Percentiles rank a stretch among this genome's conserved stretches.
Conservation (phyloP, 1,140 invertebrate species). For the Bombus haemorrhoidalis region DNA sequence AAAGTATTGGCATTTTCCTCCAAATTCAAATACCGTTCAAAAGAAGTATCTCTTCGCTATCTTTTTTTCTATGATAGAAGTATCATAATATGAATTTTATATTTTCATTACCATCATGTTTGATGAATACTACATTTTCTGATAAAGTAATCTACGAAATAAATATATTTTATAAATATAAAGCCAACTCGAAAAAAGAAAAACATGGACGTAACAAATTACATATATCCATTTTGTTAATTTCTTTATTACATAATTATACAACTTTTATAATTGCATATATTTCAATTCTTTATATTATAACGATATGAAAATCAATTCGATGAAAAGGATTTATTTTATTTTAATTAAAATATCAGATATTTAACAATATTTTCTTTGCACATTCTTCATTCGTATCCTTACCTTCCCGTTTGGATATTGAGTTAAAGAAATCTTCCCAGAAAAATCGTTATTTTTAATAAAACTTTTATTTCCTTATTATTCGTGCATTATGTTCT, state of each 20-base stretch:
- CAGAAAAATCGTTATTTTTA: background rate
- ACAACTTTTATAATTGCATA: background rate
- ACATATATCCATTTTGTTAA: background rate
- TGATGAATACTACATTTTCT: background rate
- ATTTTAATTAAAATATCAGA: background rate
- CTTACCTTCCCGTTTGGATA: background rate
- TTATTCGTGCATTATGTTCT: too few relatives aligned
- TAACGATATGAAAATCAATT: background rate
- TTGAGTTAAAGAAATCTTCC: background rate
- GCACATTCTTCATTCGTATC: background rate
- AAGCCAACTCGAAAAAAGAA: background rate
- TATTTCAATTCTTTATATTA: background rate
- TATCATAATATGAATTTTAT: background rate
- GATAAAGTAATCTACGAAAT: background rate
- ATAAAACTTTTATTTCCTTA: background rate
- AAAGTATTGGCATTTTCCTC: slow-evolving; percentile 68
- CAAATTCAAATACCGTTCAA: background rate
- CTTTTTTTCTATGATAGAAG: background rate
- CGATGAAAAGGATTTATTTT: background rate
- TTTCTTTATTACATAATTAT: background rate
- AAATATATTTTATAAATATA: background rate
- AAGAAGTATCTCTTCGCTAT: background rate
- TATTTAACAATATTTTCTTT: background rate
- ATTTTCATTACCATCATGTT: background rate
- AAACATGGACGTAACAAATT: background rate